Base-by-base conservation (phyloP, 2,888 invertebrate species). In the Orthosia cruda region DNA sequence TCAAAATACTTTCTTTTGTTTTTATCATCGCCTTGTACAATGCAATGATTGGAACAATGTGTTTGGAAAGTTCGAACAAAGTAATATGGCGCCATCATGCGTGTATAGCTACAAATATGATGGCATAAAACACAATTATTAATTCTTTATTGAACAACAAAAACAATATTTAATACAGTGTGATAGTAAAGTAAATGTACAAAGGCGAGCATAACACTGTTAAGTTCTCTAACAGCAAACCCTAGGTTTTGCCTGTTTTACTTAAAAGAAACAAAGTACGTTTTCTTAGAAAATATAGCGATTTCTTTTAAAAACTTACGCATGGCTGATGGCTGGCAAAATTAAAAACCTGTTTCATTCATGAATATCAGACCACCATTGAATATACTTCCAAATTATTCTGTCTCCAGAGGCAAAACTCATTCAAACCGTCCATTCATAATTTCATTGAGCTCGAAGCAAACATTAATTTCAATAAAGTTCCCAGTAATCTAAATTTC, bases 391-490 rank as follows among this genome's bases (percentile, higher is more conserved):
- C 18, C 16, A 15, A 81, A 75, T 65, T 23, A 62, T 20, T 64
- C 45, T 0, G 13, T 65, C 52, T 45, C 63, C 45, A 62, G 50
- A 49, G 49, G 69, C 65, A 68, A 65, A 73, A 66, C 65, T 69
- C 62, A 74, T 79, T 77, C 74, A 83, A 61, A 71, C 68, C 63
- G 47, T 52, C 64, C 18, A 69, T 82, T 84, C 62, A 77, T 65
- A 81, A 76, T 77, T 69, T 73, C 68, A 79, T 70, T 80, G 64
- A 79, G 72, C 72, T 87, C 62, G 50, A 81, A 81, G 75, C 72
- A 77, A 76, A 85, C 84, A 89, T 90, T 89, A 88, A 91, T 91
- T 89, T 89, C 87, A 90, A 90, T 88, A 85, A 77, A 85, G 74
- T 86, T 80, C 69, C 81, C 89, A 81, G 89, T 89, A 90, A 91